These are phyloP conservation scores for Tromatobia lineatoria DNA, from an alignment of 2,888 invertebrate genomes.

Conservation along the genomic window DNA sequence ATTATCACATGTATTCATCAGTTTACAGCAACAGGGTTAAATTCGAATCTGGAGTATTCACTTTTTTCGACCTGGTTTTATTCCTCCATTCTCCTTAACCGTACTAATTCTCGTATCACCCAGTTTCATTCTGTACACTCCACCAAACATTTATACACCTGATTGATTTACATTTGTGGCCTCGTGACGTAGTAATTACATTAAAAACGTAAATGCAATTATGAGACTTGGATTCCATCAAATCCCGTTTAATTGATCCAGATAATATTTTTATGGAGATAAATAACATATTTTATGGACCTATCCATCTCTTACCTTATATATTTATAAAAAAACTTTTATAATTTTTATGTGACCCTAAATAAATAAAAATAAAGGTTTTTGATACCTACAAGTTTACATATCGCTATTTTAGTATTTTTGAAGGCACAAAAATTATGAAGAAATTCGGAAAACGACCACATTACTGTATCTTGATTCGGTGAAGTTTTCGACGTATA, in stretches of 20 bases:
- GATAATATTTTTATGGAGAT: background rate
- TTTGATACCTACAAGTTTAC: too few relatives aligned
- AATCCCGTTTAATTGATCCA: background rate
- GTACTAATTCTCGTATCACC: slow-evolving; percentile 49
- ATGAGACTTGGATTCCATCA: background rate
- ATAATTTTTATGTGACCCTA: too few relatives aligned
- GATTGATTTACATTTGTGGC: slow-evolving; percentile 6
- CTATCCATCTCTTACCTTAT: too few relatives aligned
- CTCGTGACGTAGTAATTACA: background rate
- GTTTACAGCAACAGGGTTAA: slow-evolving; percentile 19
- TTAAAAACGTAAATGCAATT: background rate
- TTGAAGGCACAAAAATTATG: too few relatives aligned
- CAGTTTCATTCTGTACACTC: slow-evolving; percentile 14
- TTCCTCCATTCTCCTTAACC: slow-evolving; percentile 23
- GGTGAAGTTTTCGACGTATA: too few relatives aligned
- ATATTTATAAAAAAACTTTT: too few relatives aligned
- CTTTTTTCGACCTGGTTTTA: slow-evolving; percentile 6
- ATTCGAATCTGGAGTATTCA: slow-evolving; percentile 12
- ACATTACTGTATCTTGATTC: too few relatives aligned
- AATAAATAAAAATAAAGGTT: too few relatives aligned
- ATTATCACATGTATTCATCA: background rate
- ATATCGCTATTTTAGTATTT: too few relatives aligned
- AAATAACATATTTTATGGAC: background rate
- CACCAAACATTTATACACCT: slow-evolving; percentile 12
- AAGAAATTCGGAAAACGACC: too few relatives aligned